Base-by-base conservation (phyloP, 2,113 vertebrate species). In the Pycnonotus jocosus region DNA sequence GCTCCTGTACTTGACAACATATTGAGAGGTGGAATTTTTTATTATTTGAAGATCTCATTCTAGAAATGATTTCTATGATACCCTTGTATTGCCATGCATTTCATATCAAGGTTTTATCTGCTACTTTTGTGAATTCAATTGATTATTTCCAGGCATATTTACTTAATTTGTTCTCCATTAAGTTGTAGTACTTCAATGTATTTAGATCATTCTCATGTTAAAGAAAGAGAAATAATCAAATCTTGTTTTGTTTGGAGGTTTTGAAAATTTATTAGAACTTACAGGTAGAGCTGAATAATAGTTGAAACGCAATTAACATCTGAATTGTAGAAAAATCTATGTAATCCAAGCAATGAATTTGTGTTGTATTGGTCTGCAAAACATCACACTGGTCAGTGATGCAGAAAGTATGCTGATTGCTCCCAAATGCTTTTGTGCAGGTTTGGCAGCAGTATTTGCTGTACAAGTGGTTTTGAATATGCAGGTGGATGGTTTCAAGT, bases 371-470 rank as follows among this genome's bases (percentile, higher is more conserved):
- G 56, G 30, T 87, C 56, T 91, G 87, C 44, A 76, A 81, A 93
- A 76, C 65, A n/a, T 35, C 22, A n/a, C 20, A 7, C 9, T 76
- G 58, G 18, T 60, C 90, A 95, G 11, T 74, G 85, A 76, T 91
- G 93, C 81, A 85, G 85, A 96, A 96, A 82, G 78, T 87, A 23
- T 82, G 95, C 93, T 93, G 93, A 95, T 53, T 21, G 73, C 0
- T 0, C 51, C 78, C 1, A 1, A 76, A 82, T n/a, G 78, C 48
- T 82, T 94, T 90, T 82, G 84, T 89, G 73, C 47, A 62, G 77
- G 74, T 87, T 60, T 79, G 4, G 35, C 31, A 42, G 44, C 5
- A 21, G 57, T 68, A 33, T 91, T 84, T 96, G 60, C 81, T 89
- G 70, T 81, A 56, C 40, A n/a, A 80, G 71, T 88, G n/a, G 18